phyloP scores from a whole-genome alignment of 2,888 invertebrate species.

The Scaptodrosophila latifasciaeformis region DNA sequence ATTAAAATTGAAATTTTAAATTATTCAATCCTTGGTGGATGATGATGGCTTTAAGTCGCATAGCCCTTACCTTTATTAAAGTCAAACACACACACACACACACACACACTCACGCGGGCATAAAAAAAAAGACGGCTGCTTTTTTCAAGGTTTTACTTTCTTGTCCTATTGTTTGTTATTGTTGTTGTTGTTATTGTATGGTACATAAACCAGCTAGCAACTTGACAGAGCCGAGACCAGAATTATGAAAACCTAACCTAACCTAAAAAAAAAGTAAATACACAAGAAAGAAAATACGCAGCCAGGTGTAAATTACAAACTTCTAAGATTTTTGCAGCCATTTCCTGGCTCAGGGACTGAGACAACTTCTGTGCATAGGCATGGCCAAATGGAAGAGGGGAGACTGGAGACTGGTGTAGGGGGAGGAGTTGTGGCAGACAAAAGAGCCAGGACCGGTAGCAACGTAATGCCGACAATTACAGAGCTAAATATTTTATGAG shows the following conservation, averaged over 20 bases:
- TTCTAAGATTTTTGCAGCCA: slow-evolving; percentile 54
- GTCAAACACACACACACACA: no score
- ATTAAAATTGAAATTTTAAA: slow-evolving; percentile 1
- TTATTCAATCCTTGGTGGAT: neutral
- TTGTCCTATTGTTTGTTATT: no score
- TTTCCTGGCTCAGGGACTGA: slow-evolving; percentile 35
- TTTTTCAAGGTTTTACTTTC: neutral
- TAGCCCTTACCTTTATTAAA: slow-evolving; percentile 18
- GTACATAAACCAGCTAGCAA: slow-evolving; percentile 2
- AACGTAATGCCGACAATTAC: slow-evolving; percentile 67
- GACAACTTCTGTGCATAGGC: neutral
- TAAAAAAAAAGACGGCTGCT: neutral
- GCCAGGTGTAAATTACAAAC: slow-evolving; percentile 67
- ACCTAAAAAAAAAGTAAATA: neutral
- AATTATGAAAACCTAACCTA: no score
- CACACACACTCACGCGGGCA: slow-evolving; percentile 3
- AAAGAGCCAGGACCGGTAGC: neutral
- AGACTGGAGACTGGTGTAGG: neutral
- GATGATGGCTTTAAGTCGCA: slow-evolving; percentile 5
- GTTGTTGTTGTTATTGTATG: neutral
- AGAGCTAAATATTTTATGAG: slow-evolving; percentile 67
- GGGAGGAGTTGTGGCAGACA: neutral
- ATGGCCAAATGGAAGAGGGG: neutral
- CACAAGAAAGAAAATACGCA: slow-evolving; percentile 41
- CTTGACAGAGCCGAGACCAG: slow-evolving; percentile 1